These are phyloP conservation scores for Cinclus mexicanus DNA, from an alignment of 2,113 vertebrate genomes.

Conservation along the genomic window DNA sequence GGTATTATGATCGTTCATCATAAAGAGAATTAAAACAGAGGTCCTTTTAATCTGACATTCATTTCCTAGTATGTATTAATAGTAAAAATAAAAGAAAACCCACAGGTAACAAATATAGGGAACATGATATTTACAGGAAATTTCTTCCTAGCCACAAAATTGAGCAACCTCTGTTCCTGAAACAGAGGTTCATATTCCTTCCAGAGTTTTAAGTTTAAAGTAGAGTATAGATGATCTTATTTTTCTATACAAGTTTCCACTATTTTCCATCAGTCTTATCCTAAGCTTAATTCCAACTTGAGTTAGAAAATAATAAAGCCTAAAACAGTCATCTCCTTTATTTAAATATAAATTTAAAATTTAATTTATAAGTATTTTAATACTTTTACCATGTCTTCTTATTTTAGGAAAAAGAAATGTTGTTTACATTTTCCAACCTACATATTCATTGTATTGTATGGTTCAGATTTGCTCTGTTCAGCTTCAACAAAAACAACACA, in stretches of 20 bases:
- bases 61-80: neutral
- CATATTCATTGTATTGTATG: neutral
- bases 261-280: neutral
- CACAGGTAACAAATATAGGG: neutral
- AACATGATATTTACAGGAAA: neutral
- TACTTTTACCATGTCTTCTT: neutral
- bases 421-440: neutral
- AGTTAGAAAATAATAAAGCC: neutral
- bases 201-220: neutral
- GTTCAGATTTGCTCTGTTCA: neutral
- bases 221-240: neutral
- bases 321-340: neutral
- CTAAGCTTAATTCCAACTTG: neutral
- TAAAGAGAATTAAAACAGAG: neutral
- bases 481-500: neutral
- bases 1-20: accelerated
- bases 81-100: neutral
- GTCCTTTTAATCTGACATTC: neutral
- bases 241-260: neutral
- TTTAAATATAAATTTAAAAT: neutral
- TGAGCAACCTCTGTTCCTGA: neutral
- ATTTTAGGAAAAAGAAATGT: neutral
- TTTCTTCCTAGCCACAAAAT: neutral
- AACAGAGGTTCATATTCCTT: neutral
- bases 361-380: neutral